Conservation (phyloP, 2,113 vertebrate genomes). For the Rhizomys pruinosus region DNA sequence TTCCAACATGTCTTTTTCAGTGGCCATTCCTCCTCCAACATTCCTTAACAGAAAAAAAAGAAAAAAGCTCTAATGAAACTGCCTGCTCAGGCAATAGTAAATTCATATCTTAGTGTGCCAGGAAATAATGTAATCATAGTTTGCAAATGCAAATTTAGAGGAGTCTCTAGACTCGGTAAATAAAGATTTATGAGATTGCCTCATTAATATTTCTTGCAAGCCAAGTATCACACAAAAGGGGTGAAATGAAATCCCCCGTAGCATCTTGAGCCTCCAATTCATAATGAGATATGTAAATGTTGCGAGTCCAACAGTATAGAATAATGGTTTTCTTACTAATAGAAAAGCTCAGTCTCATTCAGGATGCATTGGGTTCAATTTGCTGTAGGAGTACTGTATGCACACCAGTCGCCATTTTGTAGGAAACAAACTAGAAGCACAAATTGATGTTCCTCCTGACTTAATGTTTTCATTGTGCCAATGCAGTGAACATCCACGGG, state of each 20-base stretch:
- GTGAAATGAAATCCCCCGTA: slow-evolving; percentile 59
- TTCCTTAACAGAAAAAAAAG: slow-evolving; percentile 65
- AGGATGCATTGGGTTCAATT: slow-evolving; percentile 34
- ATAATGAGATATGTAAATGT: slow-evolving; percentile 64
- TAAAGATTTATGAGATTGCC: slow-evolving; percentile 52
- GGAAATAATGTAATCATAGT: slow-evolving; percentile 60
- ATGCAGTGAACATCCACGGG: slow-evolving; percentile 25
- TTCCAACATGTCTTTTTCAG: slow-evolving; percentile 77
- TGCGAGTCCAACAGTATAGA: slow-evolving; percentile 34
- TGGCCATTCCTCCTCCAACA: slow-evolving; percentile 59
- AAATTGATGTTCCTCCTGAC: slow-evolving; percentile 58
- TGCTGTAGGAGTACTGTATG: slow-evolving; percentile 4
- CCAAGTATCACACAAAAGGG: slow-evolving; percentile 47
- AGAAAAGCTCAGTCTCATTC: background rate
- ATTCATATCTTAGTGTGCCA: slow-evolving; percentile 48
- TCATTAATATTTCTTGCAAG: slow-evolving; percentile 67
- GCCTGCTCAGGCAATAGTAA: slow-evolving; percentile 64
- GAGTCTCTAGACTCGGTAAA: slow-evolving; percentile 61
- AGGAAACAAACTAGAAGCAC: slow-evolving; percentile 58
- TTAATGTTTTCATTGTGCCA: slow-evolving; percentile 50
- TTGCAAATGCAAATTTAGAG: slow-evolving; percentile 62
- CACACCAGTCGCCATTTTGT: slow-evolving; percentile 44
- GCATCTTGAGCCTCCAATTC: slow-evolving; percentile 57
- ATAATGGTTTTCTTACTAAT: slow-evolving; percentile 50
- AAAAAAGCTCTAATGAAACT: slow-evolving; percentile 65